phyloP scores from a whole-genome alignment of 2,888 invertebrate species.

The Sesia apiformis region DNA sequence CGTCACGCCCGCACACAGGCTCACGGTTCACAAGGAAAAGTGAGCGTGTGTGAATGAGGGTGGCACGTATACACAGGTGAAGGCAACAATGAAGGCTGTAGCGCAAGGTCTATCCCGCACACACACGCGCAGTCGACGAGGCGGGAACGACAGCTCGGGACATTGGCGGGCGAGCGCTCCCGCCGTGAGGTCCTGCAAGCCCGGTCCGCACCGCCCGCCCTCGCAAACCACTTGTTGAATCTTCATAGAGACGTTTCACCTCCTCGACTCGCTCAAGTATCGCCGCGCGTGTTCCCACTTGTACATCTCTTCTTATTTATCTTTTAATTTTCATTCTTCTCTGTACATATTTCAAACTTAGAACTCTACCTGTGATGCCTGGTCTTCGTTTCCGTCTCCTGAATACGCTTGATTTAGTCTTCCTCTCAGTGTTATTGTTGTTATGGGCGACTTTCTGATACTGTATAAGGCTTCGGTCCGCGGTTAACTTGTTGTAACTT shows the following conservation, averaged over 20 bases:
- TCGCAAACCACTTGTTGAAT: constrained; percentile 68
- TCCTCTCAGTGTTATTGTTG: constrained; percentile 54
- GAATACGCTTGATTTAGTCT: constrained; percentile 46
- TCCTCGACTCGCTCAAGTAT: constrained; percentile 19
- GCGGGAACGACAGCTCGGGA: constrained; percentile 30
- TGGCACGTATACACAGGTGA: constrained; percentile 13
- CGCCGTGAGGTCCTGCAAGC: constrained; percentile 50
- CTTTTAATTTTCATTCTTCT: constrained; percentile 11
- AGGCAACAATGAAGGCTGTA: constrained; percentile 27
- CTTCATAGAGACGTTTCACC: constrained; percentile 34
- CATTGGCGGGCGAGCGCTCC: constrained; percentile 69
- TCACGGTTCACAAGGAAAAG: constrained; percentile 9
- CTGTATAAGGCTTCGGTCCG: constrained; percentile 33
- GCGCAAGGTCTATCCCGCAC: constrained; percentile 13
- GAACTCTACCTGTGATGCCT: constrained; percentile 54
- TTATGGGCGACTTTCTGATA: constrained; percentile 41
- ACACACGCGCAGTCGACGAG: constrained; percentile 10
- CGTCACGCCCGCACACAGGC: constrained; percentile 43
- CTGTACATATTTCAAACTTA: constrained; percentile 4
- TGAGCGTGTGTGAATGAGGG: constrained; percentile 10
- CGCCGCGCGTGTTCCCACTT: constrained; percentile 37
- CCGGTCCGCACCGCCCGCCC: constrained; percentile 47
- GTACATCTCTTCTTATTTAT: constrained; percentile 15
- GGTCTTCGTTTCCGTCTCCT: constrained; percentile 43
- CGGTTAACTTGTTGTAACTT: constrained; percentile 62